Percentiles rank a stretch among this genome's conserved stretches.
phyloP scores from a whole-genome alignment of 2,113 vertebrate species.

The Bombycilla garrulus region DNA sequence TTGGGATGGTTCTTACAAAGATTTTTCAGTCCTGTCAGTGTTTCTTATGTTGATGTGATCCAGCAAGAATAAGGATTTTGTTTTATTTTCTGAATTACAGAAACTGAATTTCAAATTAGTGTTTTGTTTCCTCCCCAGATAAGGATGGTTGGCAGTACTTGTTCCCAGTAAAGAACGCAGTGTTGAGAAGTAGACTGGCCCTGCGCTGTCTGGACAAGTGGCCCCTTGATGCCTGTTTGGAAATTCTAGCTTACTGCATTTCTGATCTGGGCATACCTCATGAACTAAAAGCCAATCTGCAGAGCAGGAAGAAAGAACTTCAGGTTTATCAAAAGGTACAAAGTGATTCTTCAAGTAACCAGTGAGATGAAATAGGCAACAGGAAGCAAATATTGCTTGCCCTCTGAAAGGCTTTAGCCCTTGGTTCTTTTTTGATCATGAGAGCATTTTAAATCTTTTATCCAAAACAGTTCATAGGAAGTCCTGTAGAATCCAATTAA shows the following conservation, averaged over 20 bases:
- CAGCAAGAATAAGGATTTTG: not conserved
- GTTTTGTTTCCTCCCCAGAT: conserved; percentile 62
- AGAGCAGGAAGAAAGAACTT: conserved; percentile 82
- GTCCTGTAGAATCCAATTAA: not conserved
- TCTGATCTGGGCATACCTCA: conserved; percentile 72
- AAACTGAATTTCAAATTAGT: not conserved
- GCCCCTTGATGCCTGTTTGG: conserved; percentile 84
- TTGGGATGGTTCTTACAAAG: not conserved
- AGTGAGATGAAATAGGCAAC: not conserved
- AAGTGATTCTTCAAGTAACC: not conserved
- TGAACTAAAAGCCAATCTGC: conserved; percentile 74
- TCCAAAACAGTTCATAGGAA: not conserved
- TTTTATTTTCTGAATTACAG: not conserved
- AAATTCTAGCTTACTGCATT: conserved; percentile 89
- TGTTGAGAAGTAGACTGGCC: conserved; percentile 80
- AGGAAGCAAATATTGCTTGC: not conserved
- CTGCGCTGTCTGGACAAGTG: conserved; percentile 85
- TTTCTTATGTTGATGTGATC: not conserved
- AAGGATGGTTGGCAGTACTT: conserved; percentile 79
- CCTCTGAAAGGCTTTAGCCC: not conserved
- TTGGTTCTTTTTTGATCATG: not conserved
- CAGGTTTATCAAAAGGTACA: conserved; percentile 85
- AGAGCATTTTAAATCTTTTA: not conserved
- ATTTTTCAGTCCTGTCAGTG: not conserved
- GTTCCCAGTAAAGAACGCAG: conserved; percentile 81